Conservation (phyloP, 1,140 invertebrate genomes). For the Polypedilum pembai region DNA sequence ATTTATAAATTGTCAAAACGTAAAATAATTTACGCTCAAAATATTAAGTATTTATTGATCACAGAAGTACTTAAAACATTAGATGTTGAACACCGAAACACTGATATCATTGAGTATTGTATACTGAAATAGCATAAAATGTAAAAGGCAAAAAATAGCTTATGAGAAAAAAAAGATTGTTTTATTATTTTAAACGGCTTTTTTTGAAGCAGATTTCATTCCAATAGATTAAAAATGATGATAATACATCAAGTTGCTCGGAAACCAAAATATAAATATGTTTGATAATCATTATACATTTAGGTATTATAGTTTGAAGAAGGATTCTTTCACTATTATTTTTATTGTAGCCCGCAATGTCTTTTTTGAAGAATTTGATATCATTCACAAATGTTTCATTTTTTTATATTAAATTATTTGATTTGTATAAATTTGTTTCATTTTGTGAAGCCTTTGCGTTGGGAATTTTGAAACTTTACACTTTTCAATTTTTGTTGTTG, state of each 20-base stretch:
- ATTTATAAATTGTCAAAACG: too few relatives aligned
- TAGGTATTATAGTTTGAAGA: not conserved
- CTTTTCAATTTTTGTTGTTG: not conserved
- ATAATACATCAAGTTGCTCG: not conserved
- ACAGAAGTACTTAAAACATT: too few relatives aligned
- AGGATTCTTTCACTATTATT: not conserved
- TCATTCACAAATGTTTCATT: not conserved
- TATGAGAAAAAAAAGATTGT: not conserved
- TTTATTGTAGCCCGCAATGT: not conserved
- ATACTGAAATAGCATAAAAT: not conserved
- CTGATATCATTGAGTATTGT: not conserved
- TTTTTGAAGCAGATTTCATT: slow-evolving; percentile 1
- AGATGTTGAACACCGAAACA: not conserved
- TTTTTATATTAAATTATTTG: not conserved
- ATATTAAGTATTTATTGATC: too few relatives aligned
- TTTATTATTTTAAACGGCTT: slow-evolving; percentile 4
- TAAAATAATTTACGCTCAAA: too few relatives aligned
- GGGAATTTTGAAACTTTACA: slow-evolving; percentile 10
- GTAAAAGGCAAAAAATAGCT: not conserved
- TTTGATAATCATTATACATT: not conserved
- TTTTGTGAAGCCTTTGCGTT: not conserved
- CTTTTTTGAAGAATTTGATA: not conserved
- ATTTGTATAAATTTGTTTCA: slow-evolving; percentile 10
- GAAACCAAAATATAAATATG: slow-evolving; percentile 5
- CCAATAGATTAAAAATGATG: not conserved